A percentile compares a stretch with the other conserved stretches of the same genome.
Conservation (phyloP, 2,888 invertebrate genomes). For the Chloroclystis v-ata region DNA sequence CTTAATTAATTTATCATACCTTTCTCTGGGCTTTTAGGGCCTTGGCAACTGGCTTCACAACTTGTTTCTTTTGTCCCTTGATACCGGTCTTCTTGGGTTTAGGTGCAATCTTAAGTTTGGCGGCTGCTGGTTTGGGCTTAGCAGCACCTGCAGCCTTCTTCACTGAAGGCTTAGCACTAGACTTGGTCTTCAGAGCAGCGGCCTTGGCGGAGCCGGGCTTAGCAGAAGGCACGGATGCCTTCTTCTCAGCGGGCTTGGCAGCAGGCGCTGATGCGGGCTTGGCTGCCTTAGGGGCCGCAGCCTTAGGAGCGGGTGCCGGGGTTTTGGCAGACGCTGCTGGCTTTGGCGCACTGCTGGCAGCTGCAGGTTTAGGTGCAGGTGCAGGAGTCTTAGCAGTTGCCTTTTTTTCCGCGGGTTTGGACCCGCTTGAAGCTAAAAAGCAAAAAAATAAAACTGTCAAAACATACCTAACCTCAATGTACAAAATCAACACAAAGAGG, state of each 20-base stretch:
- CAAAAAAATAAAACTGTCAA: background rate
- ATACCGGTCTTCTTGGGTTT: constrained; percentile 77
- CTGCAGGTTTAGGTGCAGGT: constrained; percentile 63
- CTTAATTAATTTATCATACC: no score
- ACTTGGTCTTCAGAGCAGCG: constrained; percentile 69
- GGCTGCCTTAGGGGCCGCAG: constrained; percentile 66
- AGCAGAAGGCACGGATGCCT: constrained; percentile 58
- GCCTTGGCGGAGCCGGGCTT: constrained; percentile 77
- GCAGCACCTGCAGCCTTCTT: constrained; percentile 73
- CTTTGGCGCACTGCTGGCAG: constrained; percentile 51
- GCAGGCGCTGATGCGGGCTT: constrained; percentile 71
- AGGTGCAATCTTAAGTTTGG: constrained; percentile 73
- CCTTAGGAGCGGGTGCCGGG: constrained; percentile 66
- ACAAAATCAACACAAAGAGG: background rate
- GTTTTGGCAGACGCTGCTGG: constrained; percentile 62
- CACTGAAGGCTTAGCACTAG: constrained; percentile 71
- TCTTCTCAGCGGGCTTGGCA: constrained; percentile 70
- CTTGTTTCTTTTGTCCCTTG: constrained; percentile 74
- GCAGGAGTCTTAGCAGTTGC: constrained; percentile 66
- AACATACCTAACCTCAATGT: constrained; percentile 37
- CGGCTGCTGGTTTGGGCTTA: constrained; percentile 68
- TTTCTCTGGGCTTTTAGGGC: constrained; percentile 92
- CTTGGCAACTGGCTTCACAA: constrained; percentile 80
- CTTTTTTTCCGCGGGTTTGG: constrained; percentile 71
- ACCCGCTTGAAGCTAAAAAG: constrained; percentile 53